These are phyloP conservation scores for Phrynosoma blainvillii DNA, from an alignment of 2,113 vertebrate species.

Conservation along the genomic window DNA sequence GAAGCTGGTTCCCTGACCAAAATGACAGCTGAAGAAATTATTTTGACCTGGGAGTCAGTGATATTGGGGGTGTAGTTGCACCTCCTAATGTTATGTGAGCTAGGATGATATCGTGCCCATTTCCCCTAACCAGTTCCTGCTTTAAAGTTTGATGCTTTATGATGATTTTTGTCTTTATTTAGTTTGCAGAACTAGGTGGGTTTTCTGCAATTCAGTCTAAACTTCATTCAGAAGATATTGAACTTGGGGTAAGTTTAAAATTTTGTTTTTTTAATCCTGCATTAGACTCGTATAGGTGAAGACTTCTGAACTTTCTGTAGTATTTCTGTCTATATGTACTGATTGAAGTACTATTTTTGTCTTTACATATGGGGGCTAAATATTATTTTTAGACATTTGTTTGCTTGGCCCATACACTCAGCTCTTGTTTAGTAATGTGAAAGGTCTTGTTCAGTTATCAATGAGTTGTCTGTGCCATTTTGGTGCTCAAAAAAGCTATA, in stretches of 20 bases:
- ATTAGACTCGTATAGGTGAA: neutral
- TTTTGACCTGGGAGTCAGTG: neutral
- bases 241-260: slow-evolving; percentile 89
- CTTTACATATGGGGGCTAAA: no score
- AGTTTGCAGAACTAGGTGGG: slow-evolving; percentile 98
- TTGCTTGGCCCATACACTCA: neutral
- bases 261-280: neutral
- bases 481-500: neutral
- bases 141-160: neutral
- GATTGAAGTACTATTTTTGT: no score
- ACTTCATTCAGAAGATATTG: slow-evolving; percentile 92
- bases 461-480: neutral
- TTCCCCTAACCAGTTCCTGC: neutral
- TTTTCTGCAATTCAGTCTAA: slow-evolving; percentile 96
- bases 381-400: neutral
- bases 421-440: neutral
- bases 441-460: neutral
- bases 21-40: neutral
- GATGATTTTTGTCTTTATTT: slow-evolving; percentile 34
- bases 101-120: neutral
- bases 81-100: neutral
- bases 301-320: slow-evolving; percentile 6
- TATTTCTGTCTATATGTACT: no score
- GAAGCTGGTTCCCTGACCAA: neutral
- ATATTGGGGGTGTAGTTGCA: neutral